Evolutionary conservation across 92 coral and sea anemone genomes (phyloP), one percentile per base, ranked within the genome.

Genomic region (Epizoanthus illoricatus): DNA sequence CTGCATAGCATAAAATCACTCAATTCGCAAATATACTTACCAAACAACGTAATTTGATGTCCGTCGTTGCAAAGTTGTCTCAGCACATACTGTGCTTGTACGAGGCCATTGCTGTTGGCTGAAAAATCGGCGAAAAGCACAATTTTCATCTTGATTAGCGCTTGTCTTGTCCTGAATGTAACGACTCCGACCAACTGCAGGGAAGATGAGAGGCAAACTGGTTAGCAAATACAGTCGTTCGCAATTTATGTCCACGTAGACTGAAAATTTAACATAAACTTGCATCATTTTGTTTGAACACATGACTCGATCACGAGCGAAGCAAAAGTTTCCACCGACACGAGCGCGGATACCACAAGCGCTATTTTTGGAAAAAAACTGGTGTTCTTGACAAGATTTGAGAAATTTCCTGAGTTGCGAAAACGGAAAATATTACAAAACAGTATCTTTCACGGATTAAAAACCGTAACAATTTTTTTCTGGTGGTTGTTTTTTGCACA

Each of bases 1-100:
- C 10, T 18, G 43, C 18, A 17, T 15, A 72, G 21, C 15, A 28
- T 21, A 3, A 18, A 59, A 69, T 36, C 5, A 81, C 7, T 9
- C 28, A 16, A 4, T 41, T 12, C 7, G 5, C 13, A 55, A 11
- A 4, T 55, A 23, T 42, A 90, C 99, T 86, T 74, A 96, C 99
- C 99, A 58, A 94, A 96, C 40, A 96, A 86, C 16, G 99, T 86
- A 19, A 96, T 94, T 68, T 90, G 94, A 73, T 96, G 97, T 47
- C 98, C 99, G 41, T 93, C 95, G 69, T 90, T 94, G 84, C 99
- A 96, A 16, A 96, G 97, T 81, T 94, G 99, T 71, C 94, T 90
- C 19, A 96, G 70, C 78, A 96, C 93, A 56, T 91, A 91, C 65
- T 96, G 99, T 0, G 98, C 99, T 79, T 96, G 99, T 73, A 85